Evolutionary conservation across 2,113 vertebrate species (phyloP), one percentile per base, ranked within the genome.

Genomic region (Eupsittula cactorum): DNA sequence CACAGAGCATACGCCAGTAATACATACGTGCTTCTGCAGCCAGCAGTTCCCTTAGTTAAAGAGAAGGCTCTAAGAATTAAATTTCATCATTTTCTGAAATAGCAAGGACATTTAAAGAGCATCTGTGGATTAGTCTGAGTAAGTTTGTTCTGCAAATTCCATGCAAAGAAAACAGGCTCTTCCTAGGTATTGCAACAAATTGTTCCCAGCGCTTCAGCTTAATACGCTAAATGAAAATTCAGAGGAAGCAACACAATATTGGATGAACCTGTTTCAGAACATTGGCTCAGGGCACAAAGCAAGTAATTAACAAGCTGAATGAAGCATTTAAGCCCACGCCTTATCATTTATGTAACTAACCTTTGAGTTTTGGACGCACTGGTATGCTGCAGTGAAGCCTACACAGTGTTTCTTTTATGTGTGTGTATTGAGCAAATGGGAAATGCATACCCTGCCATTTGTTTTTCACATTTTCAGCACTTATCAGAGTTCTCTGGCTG

Each of bases 361-460:
- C 92, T 97, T 97, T 96, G 95, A 94, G 96, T 96, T 95, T 92
- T 96, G 96, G 94, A 96, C 83, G 90, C 84, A 95, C 69, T 90
- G 91, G 86, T 84, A 95, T 97, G 96, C 96, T 96, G 95, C 95
- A 94, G 91, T 80, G 84, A 92, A 85, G 42, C 91, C 87, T 95
- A 95, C 95, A 97, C 88, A 97, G 93, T 97, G 84, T 88, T 93
- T 97, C 97, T 97, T 97, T 97, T 92, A 96, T 96, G 92, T 91
- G 86, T 95, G 76, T 88, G 94, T 97, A 96, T 94, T 84, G 89
- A 96, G 95, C 88, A 97, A 95, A 96, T 60, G 95, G 82, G 96
- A 95, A 94, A 96, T 96, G 63, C 86, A 37, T 86, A 94, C 81
- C 91, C 94, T 96, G 89, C 86, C 92, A 96, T 97, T 96, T 96